These are phyloP conservation scores for Neomorphus geoffroyi DNA, from an alignment of 2,797 vertebrate genomes.

Conservation along the genomic window DNA sequence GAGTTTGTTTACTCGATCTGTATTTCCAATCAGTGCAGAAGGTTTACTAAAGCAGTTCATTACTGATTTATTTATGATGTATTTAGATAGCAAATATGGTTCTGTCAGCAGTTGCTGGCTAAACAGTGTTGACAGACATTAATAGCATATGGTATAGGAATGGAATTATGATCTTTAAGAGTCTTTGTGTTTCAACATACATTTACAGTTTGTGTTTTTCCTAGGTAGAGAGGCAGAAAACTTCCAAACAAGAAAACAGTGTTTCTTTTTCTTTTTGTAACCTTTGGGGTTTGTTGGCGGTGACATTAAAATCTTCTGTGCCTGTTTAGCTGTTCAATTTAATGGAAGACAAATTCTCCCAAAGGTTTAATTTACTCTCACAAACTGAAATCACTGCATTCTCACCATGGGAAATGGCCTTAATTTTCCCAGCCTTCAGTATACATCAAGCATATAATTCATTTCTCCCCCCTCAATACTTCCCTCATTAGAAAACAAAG, in stretches of 20 bases:
- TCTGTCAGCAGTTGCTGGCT: conserved; percentile 84
- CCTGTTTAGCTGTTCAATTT: conserved; percentile 80
- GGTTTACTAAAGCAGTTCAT: conserved; percentile 84
- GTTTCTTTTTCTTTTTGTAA: conserved; percentile 66
- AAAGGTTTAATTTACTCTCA: conserved; percentile 79
- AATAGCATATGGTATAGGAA: conserved; percentile 83
- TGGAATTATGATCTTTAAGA: conserved; percentile 80
- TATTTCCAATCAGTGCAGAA: conserved; percentile 82
- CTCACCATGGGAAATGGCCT: conserved; percentile 77
- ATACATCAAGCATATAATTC: conserved; percentile 79
- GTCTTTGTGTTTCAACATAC: conserved; percentile 71
- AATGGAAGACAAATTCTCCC: conserved; percentile 81
- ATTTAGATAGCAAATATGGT: conserved; percentile 86
- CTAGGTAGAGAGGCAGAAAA: conserved; percentile 48
- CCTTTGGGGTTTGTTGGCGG: conserved; percentile 75
- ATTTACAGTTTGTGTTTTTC: conserved; percentile 64
- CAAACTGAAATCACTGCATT: conserved; percentile 78
- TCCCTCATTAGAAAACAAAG: conserved; percentile 77
- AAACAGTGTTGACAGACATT: conserved; percentile 87
- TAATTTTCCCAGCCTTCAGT: conserved; percentile 79
- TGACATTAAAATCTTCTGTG: conserved; percentile 77
- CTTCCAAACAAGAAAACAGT: conserved; percentile 34
- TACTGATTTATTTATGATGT: conserved; percentile 88
- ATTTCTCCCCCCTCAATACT: conserved; percentile 73
- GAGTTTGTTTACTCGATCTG: conserved; percentile 81